These are phyloP conservation scores for Conopomorpha cramerella DNA, from an alignment of 1,140 invertebrate genomes.

Conservation along the genomic window DNA sequence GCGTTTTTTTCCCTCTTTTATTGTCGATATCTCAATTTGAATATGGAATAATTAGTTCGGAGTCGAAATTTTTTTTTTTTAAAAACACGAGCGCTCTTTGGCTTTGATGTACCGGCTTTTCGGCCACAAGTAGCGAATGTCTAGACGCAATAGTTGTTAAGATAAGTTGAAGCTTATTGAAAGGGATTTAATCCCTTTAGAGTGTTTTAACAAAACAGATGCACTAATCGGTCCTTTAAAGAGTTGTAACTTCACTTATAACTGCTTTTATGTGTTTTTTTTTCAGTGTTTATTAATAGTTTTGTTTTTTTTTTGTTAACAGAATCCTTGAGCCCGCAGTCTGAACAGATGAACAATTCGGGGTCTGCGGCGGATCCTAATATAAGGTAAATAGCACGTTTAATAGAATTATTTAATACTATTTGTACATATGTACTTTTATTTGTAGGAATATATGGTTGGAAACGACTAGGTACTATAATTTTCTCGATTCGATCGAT, in stretches of 20 bases:
- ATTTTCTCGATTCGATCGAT: too few relatives aligned
- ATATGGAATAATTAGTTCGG: conserved; percentile 19
- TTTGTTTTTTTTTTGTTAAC: conserved; percentile 24
- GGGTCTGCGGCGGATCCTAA: conserved; percentile 45
- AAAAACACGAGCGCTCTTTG: conserved; percentile 1
- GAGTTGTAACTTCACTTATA: conserved; percentile 3
- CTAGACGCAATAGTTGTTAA: conserved; percentile 37
- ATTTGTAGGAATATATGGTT: too few relatives aligned
- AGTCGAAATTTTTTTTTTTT: conserved; percentile 1
- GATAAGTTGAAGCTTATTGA: conserved; percentile 21
- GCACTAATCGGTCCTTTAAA: conserved; percentile 18
- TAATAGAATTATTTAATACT: too few relatives aligned
- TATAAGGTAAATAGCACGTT: conserved; percentile 38
- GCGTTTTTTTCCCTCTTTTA: conserved; percentile 11
- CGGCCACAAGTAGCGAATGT: conserved; percentile 19
- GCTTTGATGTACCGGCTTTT: not conserved
- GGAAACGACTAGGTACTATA: too few relatives aligned
- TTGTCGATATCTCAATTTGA: conserved; percentile 41
- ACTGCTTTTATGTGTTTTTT: conserved; percentile 1
- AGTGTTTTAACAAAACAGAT: conserved; percentile 16
- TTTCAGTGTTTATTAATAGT: conserved; percentile 9
- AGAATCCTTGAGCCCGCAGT: conserved; percentile 46
- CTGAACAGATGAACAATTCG: conserved; percentile 35
- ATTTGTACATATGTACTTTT: too few relatives aligned
- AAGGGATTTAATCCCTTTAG: conserved; percentile 36